Evolutionary conservation across 2,113 vertebrate species (phyloP).

Genomic region (Monopterus albus): DNA sequence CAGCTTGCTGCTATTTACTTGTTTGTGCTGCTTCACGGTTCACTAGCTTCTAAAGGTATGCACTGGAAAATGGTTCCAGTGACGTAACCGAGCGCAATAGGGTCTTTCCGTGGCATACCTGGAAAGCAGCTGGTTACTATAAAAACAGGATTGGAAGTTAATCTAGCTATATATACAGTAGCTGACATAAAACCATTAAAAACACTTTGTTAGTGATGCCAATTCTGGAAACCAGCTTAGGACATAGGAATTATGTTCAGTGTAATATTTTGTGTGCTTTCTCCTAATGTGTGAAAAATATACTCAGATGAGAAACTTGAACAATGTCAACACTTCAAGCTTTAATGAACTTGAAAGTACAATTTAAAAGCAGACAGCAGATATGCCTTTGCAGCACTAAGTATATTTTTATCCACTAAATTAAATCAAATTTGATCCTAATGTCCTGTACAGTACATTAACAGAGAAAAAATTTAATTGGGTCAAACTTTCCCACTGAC

Average conservation of each 20-base stretch:
- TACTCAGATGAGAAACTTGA: neutral
- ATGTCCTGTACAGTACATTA: neutral
- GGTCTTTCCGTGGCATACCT: slow-evolving; percentile 34
- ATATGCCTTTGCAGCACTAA: neutral
- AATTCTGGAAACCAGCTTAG: neutral
- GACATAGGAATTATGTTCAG: too few relatives aligned
- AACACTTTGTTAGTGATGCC: neutral
- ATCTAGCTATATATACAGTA: neutral
- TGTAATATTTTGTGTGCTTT: neutral
- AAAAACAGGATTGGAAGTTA: neutral
- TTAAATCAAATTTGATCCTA: neutral
- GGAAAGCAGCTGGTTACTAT: slow-evolving; percentile 24
- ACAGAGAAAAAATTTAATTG: neutral
- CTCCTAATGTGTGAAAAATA: neutral
- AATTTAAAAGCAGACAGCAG: neutral
- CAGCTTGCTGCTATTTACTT: slow-evolving; percentile 61
- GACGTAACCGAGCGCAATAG: slow-evolving; percentile 39
- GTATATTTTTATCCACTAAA: neutral
- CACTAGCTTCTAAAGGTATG: slow-evolving; percentile 21
- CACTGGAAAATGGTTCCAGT: slow-evolving; percentile 38
- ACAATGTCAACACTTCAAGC: neutral
- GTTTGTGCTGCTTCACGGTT: slow-evolving; percentile 44
- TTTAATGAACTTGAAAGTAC: neutral
- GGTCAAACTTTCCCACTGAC: neutral
- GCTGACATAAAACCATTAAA: neutral